Conservation (phyloP, 2,888 invertebrate species). For the Incurvaria masculella region DNA sequence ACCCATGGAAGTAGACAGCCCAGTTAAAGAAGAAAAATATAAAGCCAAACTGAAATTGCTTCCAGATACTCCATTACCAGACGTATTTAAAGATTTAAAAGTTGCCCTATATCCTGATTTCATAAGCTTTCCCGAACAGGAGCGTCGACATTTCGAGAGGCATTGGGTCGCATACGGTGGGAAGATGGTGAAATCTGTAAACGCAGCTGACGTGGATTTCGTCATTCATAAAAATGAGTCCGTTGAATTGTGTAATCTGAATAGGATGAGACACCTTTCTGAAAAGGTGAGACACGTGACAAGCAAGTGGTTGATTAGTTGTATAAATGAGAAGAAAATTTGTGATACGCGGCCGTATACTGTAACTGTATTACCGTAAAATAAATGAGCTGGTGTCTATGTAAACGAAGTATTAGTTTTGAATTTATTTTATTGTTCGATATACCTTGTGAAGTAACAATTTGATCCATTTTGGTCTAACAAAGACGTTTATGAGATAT, state of each 20-base stretch:
- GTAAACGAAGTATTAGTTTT: too few relatives aligned
- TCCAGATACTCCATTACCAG: constrained; percentile 37
- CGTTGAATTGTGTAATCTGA: constrained; percentile 29
- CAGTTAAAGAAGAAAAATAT: constrained; percentile 10
- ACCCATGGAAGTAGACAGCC: constrained; percentile 9
- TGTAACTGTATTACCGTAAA: constrained; percentile 29
- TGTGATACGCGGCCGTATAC: constrained; percentile 32
- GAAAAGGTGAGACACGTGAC: constrained; percentile 32
- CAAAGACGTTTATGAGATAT: too few relatives aligned
- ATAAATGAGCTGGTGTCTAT: too few relatives aligned
- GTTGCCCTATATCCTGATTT: constrained; percentile 48
- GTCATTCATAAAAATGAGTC: constrained; percentile 31
- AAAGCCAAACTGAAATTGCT: constrained; percentile 15
- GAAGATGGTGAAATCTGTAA: constrained; percentile 35
- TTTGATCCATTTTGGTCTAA: too few relatives aligned
- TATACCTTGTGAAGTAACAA: too few relatives aligned
- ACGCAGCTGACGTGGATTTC: constrained; percentile 32
- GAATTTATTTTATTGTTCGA: too few relatives aligned
- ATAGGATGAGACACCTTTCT: constrained; percentile 28
- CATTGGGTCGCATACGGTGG: constrained; percentile 67
- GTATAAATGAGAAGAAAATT: constrained; percentile 34
- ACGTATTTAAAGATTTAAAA: constrained; percentile 31
- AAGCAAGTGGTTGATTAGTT: constrained; percentile 38
- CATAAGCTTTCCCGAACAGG: constrained; percentile 36
- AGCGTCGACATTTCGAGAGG: constrained; percentile 41